A percentile compares a stretch with the other conserved stretches of the same genome.
Conservation (phyloP, 2,113 vertebrate species). For the Nesoenas mayeri region DNA sequence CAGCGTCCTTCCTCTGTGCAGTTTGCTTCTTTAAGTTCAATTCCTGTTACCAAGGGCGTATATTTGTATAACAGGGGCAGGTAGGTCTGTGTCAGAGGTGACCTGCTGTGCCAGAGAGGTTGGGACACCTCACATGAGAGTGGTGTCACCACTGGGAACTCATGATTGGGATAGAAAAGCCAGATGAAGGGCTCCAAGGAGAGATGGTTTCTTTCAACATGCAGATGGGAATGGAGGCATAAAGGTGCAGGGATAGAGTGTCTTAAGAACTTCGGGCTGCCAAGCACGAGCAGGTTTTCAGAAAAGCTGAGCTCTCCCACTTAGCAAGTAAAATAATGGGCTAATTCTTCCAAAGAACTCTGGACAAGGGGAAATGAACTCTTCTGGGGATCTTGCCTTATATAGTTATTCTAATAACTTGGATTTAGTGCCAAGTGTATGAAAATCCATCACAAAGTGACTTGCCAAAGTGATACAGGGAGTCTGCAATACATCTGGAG, state of each 20-base stretch:
- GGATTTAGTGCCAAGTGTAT: neutral
- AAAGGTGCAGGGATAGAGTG: neutral
- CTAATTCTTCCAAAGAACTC: conserved; percentile 14
- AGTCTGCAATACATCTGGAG: neutral
- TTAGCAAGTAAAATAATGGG: conserved; percentile 17
- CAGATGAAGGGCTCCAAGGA: neutral
- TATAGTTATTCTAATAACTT: neutral
- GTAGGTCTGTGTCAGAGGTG: neutral
- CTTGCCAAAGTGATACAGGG: neutral
- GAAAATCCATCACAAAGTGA: conserved; percentile 33
- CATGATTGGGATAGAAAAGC: neutral
- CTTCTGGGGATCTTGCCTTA: conserved; percentile 42
- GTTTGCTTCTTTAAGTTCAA: neutral
- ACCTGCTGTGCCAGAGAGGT: neutral
- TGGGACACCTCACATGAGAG: neutral
- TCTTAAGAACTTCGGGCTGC: neutral
- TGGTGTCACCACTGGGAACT: neutral
- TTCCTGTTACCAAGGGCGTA: accelerated
- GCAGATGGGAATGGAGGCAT: neutral
- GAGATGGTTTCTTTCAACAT: neutral
- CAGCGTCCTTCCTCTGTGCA: neutral
- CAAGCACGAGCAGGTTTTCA: neutral
- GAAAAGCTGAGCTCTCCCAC: neutral
- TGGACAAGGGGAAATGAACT: neutral
- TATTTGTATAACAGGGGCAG: neutral